Base-by-base conservation (phyloP, 2,888 invertebrate genomes). In the Caenorhabditis japonica region DNA sequence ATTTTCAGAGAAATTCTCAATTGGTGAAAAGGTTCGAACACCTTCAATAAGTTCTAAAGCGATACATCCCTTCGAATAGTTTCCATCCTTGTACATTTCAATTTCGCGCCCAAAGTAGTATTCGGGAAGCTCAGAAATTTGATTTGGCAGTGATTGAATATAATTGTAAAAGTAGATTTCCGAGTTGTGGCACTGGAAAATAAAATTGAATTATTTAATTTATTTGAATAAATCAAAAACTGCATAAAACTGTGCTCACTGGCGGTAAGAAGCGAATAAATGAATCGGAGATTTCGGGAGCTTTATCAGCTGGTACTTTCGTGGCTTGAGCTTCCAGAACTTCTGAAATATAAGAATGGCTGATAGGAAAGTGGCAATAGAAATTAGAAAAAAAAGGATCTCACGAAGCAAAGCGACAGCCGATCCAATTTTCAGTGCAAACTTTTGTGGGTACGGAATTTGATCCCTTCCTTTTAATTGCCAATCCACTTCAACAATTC, bases 41-140 rank as follows among this genome's bases (percentile, higher is more conserved):
- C 55, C 39, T 17, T 75, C 71, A 12, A 79, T 51, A 2, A 58
- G 41, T 21, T 79, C 76, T 49, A 79, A 75, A 0, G 62, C 68
- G n/a, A 79, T 62, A 23, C 59, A 75, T 23, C 74, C 79, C 41
- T 76, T 79, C n/a, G 71, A 39, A 3, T 66, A 61, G 27, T 51
- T 33, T 38, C 73, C 70, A 23, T 75, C 68, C 10, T 7, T 46
- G 15, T 34, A 36, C 3, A 25, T n/a, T 8, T 46, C 46, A n/a
- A 74, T 51, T 34, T 49, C 25, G 3, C 38, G 25, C 5, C 68
- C 68, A 13, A 74, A 74, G 43, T 66, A 69, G 33, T 53, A 74
- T 2, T 62, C 12, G 4, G 68, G 74, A 5, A 74, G 53, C 19
- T 56, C 39, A 3, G 39, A 10, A 30, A 30, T 5, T 10, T 17